These are phyloP conservation scores for Drosophila birchii DNA, from an alignment of 2,888 invertebrate genomes.

Conservation along the genomic window DNA sequence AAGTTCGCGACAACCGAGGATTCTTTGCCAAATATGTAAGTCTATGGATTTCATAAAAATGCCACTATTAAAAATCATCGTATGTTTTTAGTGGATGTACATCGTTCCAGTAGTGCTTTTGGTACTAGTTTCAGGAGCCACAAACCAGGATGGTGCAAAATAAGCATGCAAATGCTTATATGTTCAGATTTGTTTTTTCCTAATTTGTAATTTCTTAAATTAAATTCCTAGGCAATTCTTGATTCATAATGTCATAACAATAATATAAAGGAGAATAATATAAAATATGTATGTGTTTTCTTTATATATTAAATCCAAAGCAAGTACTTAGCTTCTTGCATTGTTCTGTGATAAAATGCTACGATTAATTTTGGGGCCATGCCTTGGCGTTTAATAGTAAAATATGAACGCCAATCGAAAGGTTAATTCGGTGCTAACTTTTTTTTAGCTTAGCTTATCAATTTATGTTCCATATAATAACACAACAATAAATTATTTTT, in stretches of 20 bases:
- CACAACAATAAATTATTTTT: too few relatives aligned
- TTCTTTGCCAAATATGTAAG: slow-evolving; percentile 99
- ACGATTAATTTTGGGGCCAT: too few relatives aligned
- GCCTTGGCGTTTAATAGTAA: neutral
- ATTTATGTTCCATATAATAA: too few relatives aligned
- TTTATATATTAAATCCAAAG: neutral
- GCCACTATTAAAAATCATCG: slow-evolving; percentile 24
- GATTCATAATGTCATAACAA: slow-evolving; percentile 14
- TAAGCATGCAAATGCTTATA: slow-evolving; percentile 38
- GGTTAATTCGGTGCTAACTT: neutral
- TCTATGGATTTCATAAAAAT: slow-evolving; percentile 50
- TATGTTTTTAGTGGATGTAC: slow-evolving; percentile 97
- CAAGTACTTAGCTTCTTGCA: neutral
- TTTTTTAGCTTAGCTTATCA: too few relatives aligned
- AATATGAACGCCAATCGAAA: neutral
- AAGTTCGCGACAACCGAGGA: slow-evolving; percentile 96
- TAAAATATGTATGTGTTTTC: neutral
- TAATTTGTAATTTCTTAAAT: slow-evolving; percentile 7
- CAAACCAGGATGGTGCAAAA: slow-evolving; percentile 89
- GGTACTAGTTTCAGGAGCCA: slow-evolving; percentile 94
- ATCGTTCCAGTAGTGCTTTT: slow-evolving; percentile 97
- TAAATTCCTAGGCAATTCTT: slow-evolving; percentile 26
- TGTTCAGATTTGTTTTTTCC: slow-evolving; percentile 9
- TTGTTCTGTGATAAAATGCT: neutral
- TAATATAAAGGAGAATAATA: slow-evolving; percentile 11